A percentile compares a stretch with the other conserved stretches of the same genome.
phyloP scores from a whole-genome alignment of 2,797 vertebrate species.

The Poeciliopsis infans region DNA sequence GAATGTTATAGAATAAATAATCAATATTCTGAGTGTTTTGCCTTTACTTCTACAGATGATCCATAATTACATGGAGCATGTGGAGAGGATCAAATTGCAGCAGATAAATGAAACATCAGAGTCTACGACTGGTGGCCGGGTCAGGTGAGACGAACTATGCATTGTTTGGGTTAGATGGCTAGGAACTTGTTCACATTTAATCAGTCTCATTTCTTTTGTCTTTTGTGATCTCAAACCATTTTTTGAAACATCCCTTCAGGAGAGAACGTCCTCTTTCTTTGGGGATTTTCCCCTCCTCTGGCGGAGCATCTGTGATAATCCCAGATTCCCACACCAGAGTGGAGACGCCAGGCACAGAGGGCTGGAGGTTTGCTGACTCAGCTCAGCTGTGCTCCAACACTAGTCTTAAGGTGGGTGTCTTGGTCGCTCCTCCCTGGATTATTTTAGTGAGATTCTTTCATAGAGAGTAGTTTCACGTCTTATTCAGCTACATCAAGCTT shows the following conservation, averaged over 20 bases:
- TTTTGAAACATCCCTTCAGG: constrained; percentile 70
- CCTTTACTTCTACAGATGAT: constrained; percentile 87
- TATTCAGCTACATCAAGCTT: neutral
- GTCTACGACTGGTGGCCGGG: constrained; percentile 54
- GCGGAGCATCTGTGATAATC: constrained; percentile 82
- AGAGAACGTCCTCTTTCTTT: constrained; percentile 94
- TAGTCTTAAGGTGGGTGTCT: constrained; percentile 89
- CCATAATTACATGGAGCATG: constrained; percentile 98
- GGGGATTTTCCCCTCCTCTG: constrained; percentile 91
- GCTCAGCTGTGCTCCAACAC: constrained; percentile 89
- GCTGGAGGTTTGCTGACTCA: constrained; percentile 90
- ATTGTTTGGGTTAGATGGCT: neutral
- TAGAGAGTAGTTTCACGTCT: constrained; percentile 5
- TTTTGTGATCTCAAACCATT: neutral
- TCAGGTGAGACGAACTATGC: constrained; percentile 66
- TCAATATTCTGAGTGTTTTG: neutral
- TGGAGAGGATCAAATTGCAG: constrained; percentile 94
- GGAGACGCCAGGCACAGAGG: constrained; percentile 88
- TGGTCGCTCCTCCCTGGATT: neutral
- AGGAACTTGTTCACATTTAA: neutral
- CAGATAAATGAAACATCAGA: constrained; percentile 80
- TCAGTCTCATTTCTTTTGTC: neutral
- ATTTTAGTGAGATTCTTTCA: neutral
- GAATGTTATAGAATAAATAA: neutral
- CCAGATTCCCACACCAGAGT: constrained; percentile 84